Evolutionary conservation across 1,140 invertebrate genomes (phyloP), one percentile per base, ranked within the genome.

Genomic region (Drosophila simulans): DNA sequence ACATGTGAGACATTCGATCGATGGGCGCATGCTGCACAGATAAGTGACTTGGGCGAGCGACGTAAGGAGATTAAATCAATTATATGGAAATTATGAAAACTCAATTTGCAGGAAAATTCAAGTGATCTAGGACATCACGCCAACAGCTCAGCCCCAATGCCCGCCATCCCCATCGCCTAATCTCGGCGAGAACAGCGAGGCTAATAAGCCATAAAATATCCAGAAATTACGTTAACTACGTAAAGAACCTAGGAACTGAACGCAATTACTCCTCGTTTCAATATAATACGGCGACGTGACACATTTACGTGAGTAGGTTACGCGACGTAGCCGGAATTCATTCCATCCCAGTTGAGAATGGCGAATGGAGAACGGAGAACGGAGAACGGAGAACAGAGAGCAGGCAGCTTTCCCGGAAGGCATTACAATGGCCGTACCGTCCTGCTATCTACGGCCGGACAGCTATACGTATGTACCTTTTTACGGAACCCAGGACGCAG

Each of bases 281-380:
- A 65, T 68, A 43, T 65, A 65, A 65, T 65, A 52, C 17, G 35
- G 31, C 64, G 64, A 68, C 64, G 64, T 68, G 64, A 68, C 64
- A 52, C 64, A 68, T 43, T 65, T 68, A 68, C 64, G 64, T 68
- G 64, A 66, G 64, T 64, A 45, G 64, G 55, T 64, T 64, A 62
- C 35, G 59, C 35, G 57, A 60, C 57, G 58, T 27, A 62, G 35
- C n/a, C 34, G 52, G 34, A 27, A 57, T 56, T 27, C 22, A 25
- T 48, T 56, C 31, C 49, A 37, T 37, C 34, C 31, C n/a, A 40
- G 7, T 5, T n/a, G 13, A 40, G 57, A 60, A 60, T 37, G n/a
- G 37, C 31, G 57, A 35, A n/a, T 37, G n/a, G 37, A 31, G 57
- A 35, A n/a, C 11, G 13, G 13, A 37, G 15, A 53, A 53, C n/a